Evolutionary conservation across 2,113 vertebrate species (phyloP).

Genomic region (Thinocorus orbignyianus): DNA sequence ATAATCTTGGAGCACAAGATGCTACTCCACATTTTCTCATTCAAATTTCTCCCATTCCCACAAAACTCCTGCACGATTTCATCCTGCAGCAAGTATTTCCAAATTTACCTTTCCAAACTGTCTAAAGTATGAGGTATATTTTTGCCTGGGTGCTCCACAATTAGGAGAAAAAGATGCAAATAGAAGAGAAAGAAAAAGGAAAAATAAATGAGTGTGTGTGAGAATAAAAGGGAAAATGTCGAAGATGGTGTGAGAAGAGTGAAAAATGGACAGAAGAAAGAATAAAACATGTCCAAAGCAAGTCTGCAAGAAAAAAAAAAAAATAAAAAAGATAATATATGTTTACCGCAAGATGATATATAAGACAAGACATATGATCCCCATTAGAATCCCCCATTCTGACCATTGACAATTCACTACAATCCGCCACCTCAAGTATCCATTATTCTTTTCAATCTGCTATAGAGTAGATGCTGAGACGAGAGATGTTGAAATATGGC

Average conservation of each 20-base stretch:
- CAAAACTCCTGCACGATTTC: not conserved
- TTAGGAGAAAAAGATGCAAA: not conserved
- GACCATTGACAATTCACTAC: not conserved
- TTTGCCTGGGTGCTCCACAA: not conserved
- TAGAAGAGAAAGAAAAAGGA: not conserved
- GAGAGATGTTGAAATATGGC: constrained; percentile 10
- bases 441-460: constrained; percentile 22
- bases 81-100: not conserved
- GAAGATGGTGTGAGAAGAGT: not conserved
- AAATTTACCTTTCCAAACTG: not conserved
- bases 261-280: not conserved
- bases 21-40: not conserved
- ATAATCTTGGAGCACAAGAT: not conserved
- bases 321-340: not conserved
- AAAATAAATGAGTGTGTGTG: not conserved
- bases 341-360: not conserved
- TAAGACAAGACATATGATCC: not conserved
- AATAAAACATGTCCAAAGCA: constrained; percentile 10
- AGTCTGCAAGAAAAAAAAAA: not conserved
- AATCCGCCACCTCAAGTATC: not conserved
- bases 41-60: not conserved
- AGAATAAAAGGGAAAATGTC: not conserved
- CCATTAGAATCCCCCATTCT: not conserved
- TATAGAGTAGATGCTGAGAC: constrained; percentile 45
- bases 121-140: not conserved